Conservation (phyloP, 2,113 vertebrate genomes). For the Sylvilagus bachmani region DNA sequence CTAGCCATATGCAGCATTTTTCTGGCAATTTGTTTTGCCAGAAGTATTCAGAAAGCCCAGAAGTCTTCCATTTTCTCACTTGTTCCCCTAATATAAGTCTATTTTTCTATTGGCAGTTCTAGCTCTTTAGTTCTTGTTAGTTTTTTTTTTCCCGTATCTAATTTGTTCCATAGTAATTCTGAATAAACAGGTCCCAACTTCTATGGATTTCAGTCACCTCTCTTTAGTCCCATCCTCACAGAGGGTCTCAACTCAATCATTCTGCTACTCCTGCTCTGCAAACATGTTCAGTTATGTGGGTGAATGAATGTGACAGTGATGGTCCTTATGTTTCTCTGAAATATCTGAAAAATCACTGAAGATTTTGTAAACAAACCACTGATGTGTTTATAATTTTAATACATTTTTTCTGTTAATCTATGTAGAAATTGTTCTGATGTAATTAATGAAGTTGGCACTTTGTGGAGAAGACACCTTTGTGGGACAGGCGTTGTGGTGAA, state of each 20-base stretch:
- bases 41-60: background rate
- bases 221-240: background rate
- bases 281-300: background rate
- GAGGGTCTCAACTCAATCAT: background rate
- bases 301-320: background rate
- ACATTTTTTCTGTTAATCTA: background rate
- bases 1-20: background rate
- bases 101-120: background rate
- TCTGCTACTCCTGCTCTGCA: background rate
- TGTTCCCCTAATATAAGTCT: background rate
- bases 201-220: background rate
- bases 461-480: too few relatives aligned
- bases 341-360: background rate
- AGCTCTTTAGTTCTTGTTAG: background rate
- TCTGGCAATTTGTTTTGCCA: background rate
- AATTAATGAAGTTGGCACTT: constrained; percentile 8
- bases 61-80: background rate
- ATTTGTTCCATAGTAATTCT: background rate
- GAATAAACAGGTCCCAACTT: background rate
- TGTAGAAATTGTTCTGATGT: constrained; percentile 14
- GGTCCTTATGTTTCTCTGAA: constrained; percentile 9
- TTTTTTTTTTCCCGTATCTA: constrained; percentile 6
- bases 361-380: constrained; percentile 50
- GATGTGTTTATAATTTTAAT: background rate
- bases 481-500: too few relatives aligned